phyloP scores from a whole-genome alignment of 2,888 invertebrate genomes.

The Drosophila affinis region DNA sequence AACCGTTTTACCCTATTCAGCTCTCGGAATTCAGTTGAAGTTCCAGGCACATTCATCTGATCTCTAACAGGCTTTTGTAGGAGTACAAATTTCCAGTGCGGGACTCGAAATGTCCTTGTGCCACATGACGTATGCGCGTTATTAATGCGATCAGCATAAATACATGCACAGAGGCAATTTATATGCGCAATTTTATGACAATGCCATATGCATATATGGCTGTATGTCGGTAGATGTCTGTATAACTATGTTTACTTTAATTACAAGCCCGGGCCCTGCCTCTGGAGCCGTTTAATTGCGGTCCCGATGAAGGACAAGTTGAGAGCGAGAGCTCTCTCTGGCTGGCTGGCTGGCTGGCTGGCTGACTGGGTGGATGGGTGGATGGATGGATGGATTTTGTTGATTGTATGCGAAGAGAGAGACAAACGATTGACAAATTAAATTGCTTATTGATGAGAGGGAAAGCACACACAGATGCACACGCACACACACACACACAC shows the following conservation, averaged over 20 bases:
- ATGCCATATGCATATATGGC: slow-evolving; percentile 24
- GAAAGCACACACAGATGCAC: slow-evolving; percentile 12
- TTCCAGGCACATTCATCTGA: neutral
- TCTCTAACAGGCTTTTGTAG: slow-evolving; percentile 3
- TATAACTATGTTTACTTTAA: slow-evolving; percentile 67
- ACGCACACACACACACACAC: slow-evolving; percentile 13
- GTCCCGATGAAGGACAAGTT: slow-evolving; percentile 45
- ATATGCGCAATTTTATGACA: slow-evolving; percentile 71
- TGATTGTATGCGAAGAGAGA: slow-evolving; percentile 60
- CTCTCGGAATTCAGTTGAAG: neutral
- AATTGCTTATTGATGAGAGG: slow-evolving; percentile 77
- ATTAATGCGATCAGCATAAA: slow-evolving; percentile 68
- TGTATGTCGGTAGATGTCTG: slow-evolving; percentile 11
- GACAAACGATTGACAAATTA: slow-evolving; percentile 73
- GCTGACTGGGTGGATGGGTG: neutral
- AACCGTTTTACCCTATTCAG: no score
- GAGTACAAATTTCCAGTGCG: slow-evolving; percentile 8
- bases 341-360: no score
- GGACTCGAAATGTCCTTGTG: slow-evolving; percentile 35
- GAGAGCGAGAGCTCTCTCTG: slow-evolving; percentile 21
- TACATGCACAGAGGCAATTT: slow-evolving; percentile 57
- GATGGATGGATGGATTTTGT: slow-evolving; percentile 57
- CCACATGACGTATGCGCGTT: slow-evolving; percentile 69
- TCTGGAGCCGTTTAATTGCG: slow-evolving; percentile 65
- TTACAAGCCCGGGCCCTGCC: slow-evolving; percentile 59